Percentiles rank a stretch among this genome's conserved stretches.
Conservation (phyloP, 1,140 invertebrate genomes). For the Dreissena polymorpha region DNA sequence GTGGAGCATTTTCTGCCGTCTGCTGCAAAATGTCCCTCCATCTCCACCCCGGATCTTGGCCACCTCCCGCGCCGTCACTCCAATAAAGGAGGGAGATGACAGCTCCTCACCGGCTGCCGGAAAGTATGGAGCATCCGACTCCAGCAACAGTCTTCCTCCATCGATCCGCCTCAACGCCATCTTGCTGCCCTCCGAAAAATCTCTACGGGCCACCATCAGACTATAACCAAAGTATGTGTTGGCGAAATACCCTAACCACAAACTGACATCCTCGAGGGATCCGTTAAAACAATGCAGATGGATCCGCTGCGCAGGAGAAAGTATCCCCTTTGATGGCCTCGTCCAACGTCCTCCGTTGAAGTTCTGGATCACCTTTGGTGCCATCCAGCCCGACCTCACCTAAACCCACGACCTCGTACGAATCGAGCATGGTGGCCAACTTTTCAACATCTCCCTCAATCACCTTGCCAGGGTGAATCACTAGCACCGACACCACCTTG, state of each 20-base stretch:
- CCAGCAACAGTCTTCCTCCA: not conserved
- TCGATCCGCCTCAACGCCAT: conserved; percentile 7
- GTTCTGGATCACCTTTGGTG: too few species aligned
- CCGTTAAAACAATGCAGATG: conserved; percentile 20
- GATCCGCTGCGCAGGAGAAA: conserved; percentile 3
- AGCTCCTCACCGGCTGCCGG: not conserved
- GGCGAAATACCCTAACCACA: conserved; percentile 39
- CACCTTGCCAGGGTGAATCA: too few species aligned
- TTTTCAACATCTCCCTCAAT: not conserved
- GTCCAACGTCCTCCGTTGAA: not conserved
- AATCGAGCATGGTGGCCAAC: too few species aligned
- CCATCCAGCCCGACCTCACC: too few species aligned
- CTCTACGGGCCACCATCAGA: not conserved
- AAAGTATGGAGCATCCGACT: not conserved
- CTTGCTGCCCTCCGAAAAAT: not conserved
- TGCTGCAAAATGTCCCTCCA: not conserved
- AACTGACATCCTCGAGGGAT: conserved; percentile 4
- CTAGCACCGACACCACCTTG: not conserved
- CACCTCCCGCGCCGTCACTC: not conserved
- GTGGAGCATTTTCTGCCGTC: not conserved
- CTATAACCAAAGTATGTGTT: conserved; percentile 19
- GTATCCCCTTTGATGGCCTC: not conserved
- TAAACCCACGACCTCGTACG: too few species aligned
- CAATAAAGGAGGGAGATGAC: conserved; percentile 2
- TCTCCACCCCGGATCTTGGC: not conserved